Conservation (phyloP, 2,113 vertebrate species). For the Propithecus coquereli region DNA sequence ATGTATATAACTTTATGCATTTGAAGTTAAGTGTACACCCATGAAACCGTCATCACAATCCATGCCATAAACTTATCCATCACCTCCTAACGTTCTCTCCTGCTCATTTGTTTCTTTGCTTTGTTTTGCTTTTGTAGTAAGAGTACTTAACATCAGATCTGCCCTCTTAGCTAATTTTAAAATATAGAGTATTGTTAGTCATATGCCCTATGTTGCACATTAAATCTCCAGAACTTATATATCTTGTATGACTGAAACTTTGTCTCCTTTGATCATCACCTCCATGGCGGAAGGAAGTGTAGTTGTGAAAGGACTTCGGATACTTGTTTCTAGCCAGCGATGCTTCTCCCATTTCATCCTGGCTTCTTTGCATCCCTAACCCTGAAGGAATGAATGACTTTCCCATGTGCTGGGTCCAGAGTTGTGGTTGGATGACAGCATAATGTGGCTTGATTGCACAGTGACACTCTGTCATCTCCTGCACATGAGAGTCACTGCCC, state of each 20-base stretch:
- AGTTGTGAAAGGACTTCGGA: background rate
- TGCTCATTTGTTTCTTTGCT: too few relatives aligned
- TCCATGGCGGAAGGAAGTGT: background rate
- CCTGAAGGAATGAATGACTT: background rate
- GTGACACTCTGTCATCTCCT: too few relatives aligned
- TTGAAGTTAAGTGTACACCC: background rate
- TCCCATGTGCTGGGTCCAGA: too few relatives aligned
- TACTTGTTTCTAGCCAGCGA: background rate
- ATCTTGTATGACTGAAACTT: background rate
- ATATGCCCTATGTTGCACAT: background rate
- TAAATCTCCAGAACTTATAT: background rate
- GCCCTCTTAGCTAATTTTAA: background rate
- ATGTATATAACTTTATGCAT: background rate
- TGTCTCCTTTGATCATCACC: background rate
- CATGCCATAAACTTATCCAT: background rate
- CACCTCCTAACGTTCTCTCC: background rate
- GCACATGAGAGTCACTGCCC: background rate
- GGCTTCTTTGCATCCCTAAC: background rate
- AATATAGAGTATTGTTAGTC: background rate
- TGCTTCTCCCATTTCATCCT: background rate
- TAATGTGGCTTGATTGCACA: rapidly evolving
- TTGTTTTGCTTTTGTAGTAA: background rate
- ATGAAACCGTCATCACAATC: background rate
- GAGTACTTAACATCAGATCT: background rate
- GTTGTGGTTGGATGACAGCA: rapidly evolving